A percentile compares a stretch with the other conserved stretches of the same genome.
phyloP scores from a whole-genome alignment of 2,888 invertebrate genomes.

The Byasa hedistus region DNA sequence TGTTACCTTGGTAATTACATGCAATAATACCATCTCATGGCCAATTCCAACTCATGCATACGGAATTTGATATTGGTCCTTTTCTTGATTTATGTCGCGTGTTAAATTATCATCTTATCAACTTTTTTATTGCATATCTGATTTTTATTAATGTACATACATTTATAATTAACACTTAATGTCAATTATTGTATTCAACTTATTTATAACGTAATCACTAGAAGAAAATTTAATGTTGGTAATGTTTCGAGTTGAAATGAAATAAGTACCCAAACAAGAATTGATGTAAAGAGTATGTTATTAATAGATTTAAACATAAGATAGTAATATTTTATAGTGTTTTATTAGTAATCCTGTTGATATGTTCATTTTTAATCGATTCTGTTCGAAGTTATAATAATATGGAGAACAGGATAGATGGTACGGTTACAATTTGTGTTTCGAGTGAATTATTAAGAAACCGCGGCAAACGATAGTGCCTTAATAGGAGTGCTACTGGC shows the following conservation, averaged over 20 bases:
- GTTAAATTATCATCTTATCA: constrained; percentile 8
- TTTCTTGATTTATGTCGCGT: constrained; percentile 13
- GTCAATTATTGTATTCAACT: background rate
- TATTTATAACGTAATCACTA: background rate
- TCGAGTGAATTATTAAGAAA: constrained; percentile 32
- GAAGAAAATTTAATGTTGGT: no score
- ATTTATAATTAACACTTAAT: constrained; percentile 5
- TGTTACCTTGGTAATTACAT: constrained; percentile 19
- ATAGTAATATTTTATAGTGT: no score
- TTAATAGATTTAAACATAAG: no score
- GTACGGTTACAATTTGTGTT: constrained; percentile 17
- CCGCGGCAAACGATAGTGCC: constrained; percentile 34
- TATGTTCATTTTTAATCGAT: background rate
- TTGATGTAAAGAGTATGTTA: no score
- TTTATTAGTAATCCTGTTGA: no score
- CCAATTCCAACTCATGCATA: constrained; percentile 5
- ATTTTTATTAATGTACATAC: background rate
- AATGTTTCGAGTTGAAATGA: no score
- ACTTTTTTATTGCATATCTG: constrained; percentile 4
- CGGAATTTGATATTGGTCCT: constrained; percentile 14
- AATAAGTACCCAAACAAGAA: no score
- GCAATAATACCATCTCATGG: constrained; percentile 26
- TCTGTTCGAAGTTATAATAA: background rate
- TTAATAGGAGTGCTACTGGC: constrained; percentile 44
- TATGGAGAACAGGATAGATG: constrained; percentile 12